Evolutionary conservation across 1,140 invertebrate genomes (phyloP), one percentile per base, ranked within the genome.

Genomic region (Heliconius eleuchia): DNA sequence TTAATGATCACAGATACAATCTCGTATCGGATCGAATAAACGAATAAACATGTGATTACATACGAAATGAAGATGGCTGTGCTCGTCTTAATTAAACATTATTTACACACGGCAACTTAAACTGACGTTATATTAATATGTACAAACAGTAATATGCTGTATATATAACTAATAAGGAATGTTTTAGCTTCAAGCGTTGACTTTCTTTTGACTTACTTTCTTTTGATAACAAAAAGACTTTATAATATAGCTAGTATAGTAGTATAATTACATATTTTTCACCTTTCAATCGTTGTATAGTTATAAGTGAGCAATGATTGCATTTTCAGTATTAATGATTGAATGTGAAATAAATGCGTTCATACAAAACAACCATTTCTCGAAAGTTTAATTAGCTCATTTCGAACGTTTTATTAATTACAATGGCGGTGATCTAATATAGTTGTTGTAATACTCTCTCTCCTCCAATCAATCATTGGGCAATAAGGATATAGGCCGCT

Each of bases 271-370:
- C 83, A 80, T 73, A 88, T 88, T 89, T 88, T 80, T 79, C 84
- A 83, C 81, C 80, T 82, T 79, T 86, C 85, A 80, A 83, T 85
- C 80, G 80, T 83, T 79, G 72, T 71, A 82, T 71, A 79, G 82
- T 89, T 86, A 84, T 82, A 78, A 79, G 46, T 84, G 85, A 86
- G 76, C 83, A 78, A 87, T 85, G 86, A 88, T 84, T 79, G 85
- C 83, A 83, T 84, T 79, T 55, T 82, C 76, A 50, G 83, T 84
- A 91, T 92, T 92, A 88, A 92, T 90, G 87, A 88, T 87, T 83
- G 55, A 39, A 39, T 6, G 8, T 72, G 71, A 72, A 72, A 37
- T 72, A 9, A 72, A 72, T 39, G n/a, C 34, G 19, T 72, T 42
- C 37, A 27, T 72, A 39, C 37, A 39, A 66, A 37, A 66, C 60